Conservation (phyloP, 2,113 vertebrate genomes). For the Ramphastos sulfuratus region DNA sequence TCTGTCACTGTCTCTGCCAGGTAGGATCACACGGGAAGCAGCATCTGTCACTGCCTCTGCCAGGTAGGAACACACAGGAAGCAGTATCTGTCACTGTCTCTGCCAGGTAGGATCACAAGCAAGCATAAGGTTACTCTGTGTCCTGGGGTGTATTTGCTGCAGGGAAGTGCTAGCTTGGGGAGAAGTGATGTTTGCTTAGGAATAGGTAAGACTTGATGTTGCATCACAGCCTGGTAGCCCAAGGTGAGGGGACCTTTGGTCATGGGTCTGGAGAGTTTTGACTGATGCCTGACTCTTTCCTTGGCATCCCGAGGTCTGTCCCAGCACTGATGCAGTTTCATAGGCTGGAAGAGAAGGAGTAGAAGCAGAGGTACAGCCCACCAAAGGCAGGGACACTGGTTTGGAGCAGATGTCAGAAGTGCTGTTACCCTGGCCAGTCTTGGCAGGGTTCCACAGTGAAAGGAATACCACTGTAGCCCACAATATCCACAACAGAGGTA, state of each 20-base stretch:
- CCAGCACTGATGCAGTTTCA: not conserved
- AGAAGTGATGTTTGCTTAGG: not conserved
- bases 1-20: rapidly evolving
- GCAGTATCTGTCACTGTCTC: rapidly evolving
- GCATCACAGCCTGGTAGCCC: not conserved
- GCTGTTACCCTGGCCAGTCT: rapidly evolving
- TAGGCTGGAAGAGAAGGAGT: not conserved
- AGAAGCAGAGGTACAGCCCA: not conserved
- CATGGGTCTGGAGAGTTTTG: not conserved
- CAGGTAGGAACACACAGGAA: not conserved
- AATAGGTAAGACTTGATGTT: not conserved
- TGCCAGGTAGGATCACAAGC: not conserved
- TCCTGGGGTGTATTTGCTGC: not conserved
- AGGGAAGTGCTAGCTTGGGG: not conserved
- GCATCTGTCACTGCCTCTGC: not conserved
- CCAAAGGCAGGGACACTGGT: not conserved
- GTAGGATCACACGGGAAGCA: not conserved
- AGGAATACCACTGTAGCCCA: not conserved
- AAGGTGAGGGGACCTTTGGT: not conserved
- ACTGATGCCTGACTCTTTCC: not conserved
- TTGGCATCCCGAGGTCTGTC: not conserved
- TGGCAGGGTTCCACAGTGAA: rapidly evolving
- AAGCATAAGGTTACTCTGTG: not conserved
- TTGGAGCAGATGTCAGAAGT: not conserved
- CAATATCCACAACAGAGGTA: no score